These are phyloP conservation scores for Anodontia alba DNA, from an alignment of 2,888 invertebrate genomes.

Conservation along the genomic window DNA sequence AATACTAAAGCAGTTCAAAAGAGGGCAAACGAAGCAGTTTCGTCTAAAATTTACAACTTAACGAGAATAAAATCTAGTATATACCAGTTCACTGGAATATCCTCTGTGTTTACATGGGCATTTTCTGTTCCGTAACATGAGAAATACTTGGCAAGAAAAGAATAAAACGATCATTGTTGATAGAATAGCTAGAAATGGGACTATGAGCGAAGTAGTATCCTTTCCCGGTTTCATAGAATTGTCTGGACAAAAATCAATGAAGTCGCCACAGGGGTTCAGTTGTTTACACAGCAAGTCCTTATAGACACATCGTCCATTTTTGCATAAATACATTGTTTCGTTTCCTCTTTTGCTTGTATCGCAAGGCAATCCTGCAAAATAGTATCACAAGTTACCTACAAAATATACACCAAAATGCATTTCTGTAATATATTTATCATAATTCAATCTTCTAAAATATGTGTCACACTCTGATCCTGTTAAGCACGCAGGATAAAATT, in stretches of 20 bases:
- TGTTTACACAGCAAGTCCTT: not conserved
- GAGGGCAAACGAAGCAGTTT: too few species aligned
- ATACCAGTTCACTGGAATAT: not conserved
- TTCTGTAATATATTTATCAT: too few species aligned
- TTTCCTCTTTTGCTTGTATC: not conserved
- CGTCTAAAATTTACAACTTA: too few species aligned
- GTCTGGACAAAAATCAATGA: not conserved
- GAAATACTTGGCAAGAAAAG: conserved; percentile 9
- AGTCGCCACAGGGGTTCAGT: not conserved
- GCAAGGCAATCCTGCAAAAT: not conserved
- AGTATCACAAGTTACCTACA: too few species aligned
- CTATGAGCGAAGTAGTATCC: not conserved
- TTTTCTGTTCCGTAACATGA: conserved; percentile 4
- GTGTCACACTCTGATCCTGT: too few species aligned
- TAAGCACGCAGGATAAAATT: too few species aligned
- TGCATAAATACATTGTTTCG: not conserved
- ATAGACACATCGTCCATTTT: not conserved
- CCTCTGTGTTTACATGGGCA: not conserved
- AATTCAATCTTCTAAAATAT: too few species aligned
- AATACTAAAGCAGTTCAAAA: too few species aligned
- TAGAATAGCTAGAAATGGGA: not conserved
- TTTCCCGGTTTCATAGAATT: not conserved
- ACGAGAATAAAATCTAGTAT: too few species aligned
- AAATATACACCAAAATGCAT: too few species aligned
- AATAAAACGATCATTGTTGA: not conserved